Conservation (phyloP, 2,113 vertebrate species). For the Narcine bancroftii region DNA sequence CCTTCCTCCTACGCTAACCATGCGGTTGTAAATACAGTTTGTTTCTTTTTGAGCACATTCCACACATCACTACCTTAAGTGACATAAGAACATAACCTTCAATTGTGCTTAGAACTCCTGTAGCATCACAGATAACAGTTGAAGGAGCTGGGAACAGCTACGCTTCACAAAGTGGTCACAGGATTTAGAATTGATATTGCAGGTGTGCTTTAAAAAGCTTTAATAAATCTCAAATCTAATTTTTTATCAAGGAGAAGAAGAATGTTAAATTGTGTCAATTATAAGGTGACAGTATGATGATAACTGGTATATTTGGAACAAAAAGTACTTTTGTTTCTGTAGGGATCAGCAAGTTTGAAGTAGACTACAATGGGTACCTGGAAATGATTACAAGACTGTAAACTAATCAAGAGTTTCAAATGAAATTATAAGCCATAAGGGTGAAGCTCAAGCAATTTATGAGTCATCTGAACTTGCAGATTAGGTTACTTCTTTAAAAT, state of each 20-base stretch:
- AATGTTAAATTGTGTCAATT: background rate
- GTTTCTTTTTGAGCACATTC: background rate
- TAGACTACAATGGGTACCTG: constrained; percentile 23
- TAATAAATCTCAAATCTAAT: background rate
- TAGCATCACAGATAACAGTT: background rate
- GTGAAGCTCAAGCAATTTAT: constrained; percentile 29
- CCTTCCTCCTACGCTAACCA: too few species aligned
- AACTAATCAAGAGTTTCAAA: constrained; percentile 24
- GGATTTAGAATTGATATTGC: background rate
- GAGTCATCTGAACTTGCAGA: constrained; percentile 9
- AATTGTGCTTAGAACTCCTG: too few species aligned
- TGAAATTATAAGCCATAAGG: constrained; percentile 6
- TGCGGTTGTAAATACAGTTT: background rate
- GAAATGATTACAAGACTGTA: constrained; percentile 15
- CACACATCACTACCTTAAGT: background rate
- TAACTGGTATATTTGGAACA: background rate
- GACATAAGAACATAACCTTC: background rate
- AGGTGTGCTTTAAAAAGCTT: background rate
- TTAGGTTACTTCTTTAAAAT: constrained; percentile 7
- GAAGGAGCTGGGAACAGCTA: background rate
- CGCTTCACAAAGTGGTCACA: background rate
- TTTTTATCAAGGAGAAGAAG: background rate
- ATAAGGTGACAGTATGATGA: background rate
- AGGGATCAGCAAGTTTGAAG: constrained; percentile 1
- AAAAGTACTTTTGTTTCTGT: background rate